Base-by-base conservation (phyloP, 2,797 vertebrate genomes). In the Myoxocephalus aenaeus region DNA sequence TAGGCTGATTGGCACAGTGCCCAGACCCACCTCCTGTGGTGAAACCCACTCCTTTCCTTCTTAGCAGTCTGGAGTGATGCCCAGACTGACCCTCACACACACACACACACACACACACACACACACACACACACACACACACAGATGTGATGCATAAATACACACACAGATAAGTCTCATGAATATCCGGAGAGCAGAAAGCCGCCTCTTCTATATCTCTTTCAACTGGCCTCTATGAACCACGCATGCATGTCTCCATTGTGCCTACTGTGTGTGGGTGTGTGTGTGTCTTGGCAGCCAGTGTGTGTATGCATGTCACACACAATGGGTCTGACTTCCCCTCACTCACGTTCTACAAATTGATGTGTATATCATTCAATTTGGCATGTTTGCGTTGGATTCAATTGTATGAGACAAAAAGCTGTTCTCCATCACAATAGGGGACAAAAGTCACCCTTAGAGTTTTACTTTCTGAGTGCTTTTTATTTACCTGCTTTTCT, bases 31-130 rank as follows among this genome's bases (percentile, higher is more conserved):
- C 90, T 90, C 92, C 87, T 91, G 88, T 87, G 79, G 90, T 86
- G 89, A 91, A 92, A 89, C 85, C 87, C 90, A 85, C 81, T 86
- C 68, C 87, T 89, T 91, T 89, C 90, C 84, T 87, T 88, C 87
- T 82, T 69, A 70, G 87, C 80, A 85, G 89, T 76, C 89, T 94
- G 92, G 92, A 89, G 69, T 56, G 51, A 51, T 90, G 92, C 91
- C 91, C 88, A 80, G 87, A 86, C 85, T 92, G 86, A 92, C 88
- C 89, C 87, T 76, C 65, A 29, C 62, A 65, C 11, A 79, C 58
- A 66, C 72, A 64, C 53, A 29, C 73, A 59, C 75, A 68, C 65
- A 38, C 54, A 70, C 59, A 53, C 71, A 58, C 66, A 71, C 70
- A 77, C 73, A 62, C 71, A 68, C 69, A 65, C 79, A 76, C 50